Conservation (phyloP, 2,113 vertebrate genomes). For the Calypte anna region DNA sequence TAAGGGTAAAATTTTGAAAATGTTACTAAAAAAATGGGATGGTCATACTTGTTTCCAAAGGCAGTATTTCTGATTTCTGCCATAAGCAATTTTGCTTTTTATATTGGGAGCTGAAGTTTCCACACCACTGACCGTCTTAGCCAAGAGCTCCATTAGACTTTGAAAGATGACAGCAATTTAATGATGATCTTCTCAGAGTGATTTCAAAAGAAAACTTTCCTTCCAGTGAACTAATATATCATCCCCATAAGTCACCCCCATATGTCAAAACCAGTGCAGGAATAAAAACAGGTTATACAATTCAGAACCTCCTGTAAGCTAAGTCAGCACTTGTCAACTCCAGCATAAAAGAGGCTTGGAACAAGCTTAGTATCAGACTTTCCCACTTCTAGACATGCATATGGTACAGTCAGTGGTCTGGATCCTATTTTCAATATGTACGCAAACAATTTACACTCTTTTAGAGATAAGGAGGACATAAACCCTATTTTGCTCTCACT, state of each 20-base stretch:
- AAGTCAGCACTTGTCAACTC: not conserved
- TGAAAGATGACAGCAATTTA: not conserved
- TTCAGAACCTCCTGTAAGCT: not conserved
- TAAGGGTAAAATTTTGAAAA: not conserved
- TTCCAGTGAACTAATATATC: not conserved
- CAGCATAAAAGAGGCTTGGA: not conserved
- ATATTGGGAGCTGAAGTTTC: not conserved
- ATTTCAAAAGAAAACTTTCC: not conserved
- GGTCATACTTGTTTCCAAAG: not conserved
- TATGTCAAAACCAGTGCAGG: not conserved
- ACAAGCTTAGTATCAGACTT: not conserved
- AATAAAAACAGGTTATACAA: not conserved
- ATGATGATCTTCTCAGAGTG: not conserved
- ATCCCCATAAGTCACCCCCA: not conserved
- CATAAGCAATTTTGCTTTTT: not conserved
- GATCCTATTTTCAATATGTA: conserved; percentile 6
- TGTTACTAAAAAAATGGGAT: not conserved
- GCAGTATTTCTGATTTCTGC: not conserved
- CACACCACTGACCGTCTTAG: not conserved
- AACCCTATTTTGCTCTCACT: not conserved
- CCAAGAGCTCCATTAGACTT: not conserved
- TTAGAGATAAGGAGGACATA: not conserved
- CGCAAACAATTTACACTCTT: conserved; percentile 3
- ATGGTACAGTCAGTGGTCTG: not conserved
- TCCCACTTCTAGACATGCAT: not conserved